Evolutionary conservation across 1,140 invertebrate genomes (phyloP).

Genomic region (Helicoverpa armigera): DNA sequence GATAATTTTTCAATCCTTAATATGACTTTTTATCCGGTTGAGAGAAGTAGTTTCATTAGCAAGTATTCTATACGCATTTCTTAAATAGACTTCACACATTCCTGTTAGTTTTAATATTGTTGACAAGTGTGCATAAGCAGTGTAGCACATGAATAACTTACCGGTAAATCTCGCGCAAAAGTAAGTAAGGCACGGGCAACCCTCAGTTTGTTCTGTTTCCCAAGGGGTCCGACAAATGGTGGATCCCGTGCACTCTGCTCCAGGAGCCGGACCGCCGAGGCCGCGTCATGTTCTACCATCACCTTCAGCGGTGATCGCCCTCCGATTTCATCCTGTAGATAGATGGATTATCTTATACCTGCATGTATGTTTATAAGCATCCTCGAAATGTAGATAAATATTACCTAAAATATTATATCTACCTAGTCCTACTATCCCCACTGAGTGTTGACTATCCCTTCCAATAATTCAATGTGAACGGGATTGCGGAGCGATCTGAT

Average conservation of each 20-base stretch:
- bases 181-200: slow-evolving; percentile 77
- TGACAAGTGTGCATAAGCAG: too few species aligned
- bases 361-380: too few species aligned
- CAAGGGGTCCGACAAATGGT: slow-evolving; percentile 83
- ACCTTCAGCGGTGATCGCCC: slow-evolving; percentile 50
- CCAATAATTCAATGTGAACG: too few species aligned
- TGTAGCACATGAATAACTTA: slow-evolving; percentile 37
- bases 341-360: not conserved
- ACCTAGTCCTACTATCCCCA: too few species aligned
- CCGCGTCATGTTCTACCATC: slow-evolving; percentile 77
- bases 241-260: slow-evolving; percentile 81
- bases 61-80: too few species aligned
- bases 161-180: slow-evolving; percentile 66
- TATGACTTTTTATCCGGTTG: not conserved
- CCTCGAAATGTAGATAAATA: too few species aligned
- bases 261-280: slow-evolving; percentile 75
- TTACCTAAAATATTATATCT: too few species aligned
- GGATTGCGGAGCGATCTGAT: too few species aligned
- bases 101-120: too few species aligned
- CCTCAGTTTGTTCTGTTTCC: slow-evolving; percentile 81
- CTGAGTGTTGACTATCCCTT: too few species aligned
- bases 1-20: slow-evolving; percentile 10
- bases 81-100: too few species aligned
- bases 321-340: slow-evolving; percentile 3
- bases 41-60: too few species aligned